A percentile compares a stretch with the other conserved stretches of the same genome.
These are phyloP conservation scores for Paramuricea clavata DNA, from an alignment of 92 coral and sea anemone species.

Conservation along the genomic window DNA sequence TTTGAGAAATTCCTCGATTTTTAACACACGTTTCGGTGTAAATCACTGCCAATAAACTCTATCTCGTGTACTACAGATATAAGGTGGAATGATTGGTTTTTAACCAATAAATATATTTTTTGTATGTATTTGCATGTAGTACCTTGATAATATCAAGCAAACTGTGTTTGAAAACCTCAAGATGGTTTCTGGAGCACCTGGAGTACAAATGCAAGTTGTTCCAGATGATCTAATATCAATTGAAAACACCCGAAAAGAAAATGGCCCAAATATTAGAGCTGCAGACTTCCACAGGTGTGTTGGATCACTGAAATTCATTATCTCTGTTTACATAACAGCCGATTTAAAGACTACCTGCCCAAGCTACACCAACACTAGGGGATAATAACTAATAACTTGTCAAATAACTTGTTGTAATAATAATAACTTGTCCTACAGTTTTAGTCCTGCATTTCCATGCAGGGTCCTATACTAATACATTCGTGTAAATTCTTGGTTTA, in stretches of 20 bases:
- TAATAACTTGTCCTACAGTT: too few species aligned
- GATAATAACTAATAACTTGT: not conserved
- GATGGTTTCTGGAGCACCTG: conserved; percentile 89
- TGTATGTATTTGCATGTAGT: conserved; percentile 65
- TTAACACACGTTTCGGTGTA: too few species aligned
- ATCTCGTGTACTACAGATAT: too few species aligned
- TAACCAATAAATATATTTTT: too few species aligned
- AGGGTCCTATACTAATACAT: not conserved
- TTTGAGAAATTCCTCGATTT: too few species aligned
- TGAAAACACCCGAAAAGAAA: conserved; percentile 79
- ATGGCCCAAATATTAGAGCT: conserved; percentile 80
- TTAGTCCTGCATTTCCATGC: too few species aligned
- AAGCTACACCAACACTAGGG: too few species aligned
- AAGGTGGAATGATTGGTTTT: too few species aligned
- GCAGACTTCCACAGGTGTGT: conserved; percentile 81
- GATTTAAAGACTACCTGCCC: too few species aligned
- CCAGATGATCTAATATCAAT: conserved; percentile 95
- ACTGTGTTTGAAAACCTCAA: conserved; percentile 90
- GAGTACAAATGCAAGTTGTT: conserved; percentile 98
- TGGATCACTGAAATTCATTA: not conserved
- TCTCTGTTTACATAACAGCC: not conserved
- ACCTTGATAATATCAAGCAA: conserved; percentile 91
- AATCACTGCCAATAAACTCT: too few species aligned
- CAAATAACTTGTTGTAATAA: too few species aligned
- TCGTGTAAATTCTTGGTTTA: not conserved